Evolutionary conservation across 2,113 vertebrate species (phyloP), one percentile per base, ranked within the genome.

Genomic region (Petromus typicus): DNA sequence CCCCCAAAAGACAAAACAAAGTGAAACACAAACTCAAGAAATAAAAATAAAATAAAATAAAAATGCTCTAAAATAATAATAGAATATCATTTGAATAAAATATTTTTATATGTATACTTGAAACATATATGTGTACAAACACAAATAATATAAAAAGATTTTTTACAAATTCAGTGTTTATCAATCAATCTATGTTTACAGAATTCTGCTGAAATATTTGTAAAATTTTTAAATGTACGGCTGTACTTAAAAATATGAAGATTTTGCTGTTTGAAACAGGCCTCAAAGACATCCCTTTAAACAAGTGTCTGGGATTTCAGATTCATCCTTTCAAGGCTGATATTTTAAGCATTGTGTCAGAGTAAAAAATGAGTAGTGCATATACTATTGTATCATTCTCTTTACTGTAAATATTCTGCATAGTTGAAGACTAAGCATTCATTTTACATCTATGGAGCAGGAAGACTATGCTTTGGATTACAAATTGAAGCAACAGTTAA

Each of bases 401-500:
- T 27, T 82, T 89, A 43, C 7, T 59, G 10, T 66, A 14, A 63
- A 14, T 32, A 6, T 25, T 82, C 27, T 76, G 10, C 30, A 27
- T 4, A 40, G 5, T 54, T 45, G 32, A 85, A 88, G 22, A 75
- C n/a, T 67, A 79, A 90, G 51, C 22, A 73, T 27, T 61, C 75
- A 43, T 89, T 82, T 96, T 45, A 78, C 3, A 45, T 54, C 63
- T 86, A 61, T 86, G 18, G 86, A 83, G 3, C 3, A 37, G 23
- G 8, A 27, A 79, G 23, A 16, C 59, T 71, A 20, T 25, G 4
- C 13, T 61, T 64, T 43, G 30, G 7, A 12, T 95, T 34, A 12
- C 20, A 90, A 61, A 17, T 80, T 90, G 82, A 66, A 93, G 79
- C 64, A 84, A 93, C 45, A 4, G 54, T 66, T 40, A 79, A 88